These are phyloP conservation scores for Nothobranchius kuhntae DNA, from an alignment of 2,113 vertebrate species.

Conservation along the genomic window DNA sequence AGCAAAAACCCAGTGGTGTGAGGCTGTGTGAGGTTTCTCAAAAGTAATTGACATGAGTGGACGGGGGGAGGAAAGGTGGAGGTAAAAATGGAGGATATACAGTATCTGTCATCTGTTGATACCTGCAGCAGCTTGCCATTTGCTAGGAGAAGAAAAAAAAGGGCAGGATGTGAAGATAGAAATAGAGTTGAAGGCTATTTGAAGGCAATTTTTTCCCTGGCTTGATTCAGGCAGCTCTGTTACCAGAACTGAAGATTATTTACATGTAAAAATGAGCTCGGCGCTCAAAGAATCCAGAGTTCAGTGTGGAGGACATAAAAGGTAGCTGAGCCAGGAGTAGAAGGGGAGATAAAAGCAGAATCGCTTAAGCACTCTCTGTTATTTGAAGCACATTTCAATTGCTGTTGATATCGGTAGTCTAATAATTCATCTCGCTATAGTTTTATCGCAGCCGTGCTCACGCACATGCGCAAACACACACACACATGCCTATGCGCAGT, in stretches of 20 bases:
- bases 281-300: slow-evolving; percentile 70
- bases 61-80: slow-evolving; percentile 36
- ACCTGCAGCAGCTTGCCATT: slow-evolving; percentile 58
- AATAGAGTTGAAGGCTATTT: slow-evolving; percentile 52
- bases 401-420: slow-evolving; percentile 64
- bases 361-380: slow-evolving; percentile 70
- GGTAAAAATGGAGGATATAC: slow-evolving; percentile 60
- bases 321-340: slow-evolving; percentile 62
- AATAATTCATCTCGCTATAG: slow-evolving; percentile 63
- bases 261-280: slow-evolving; percentile 73
- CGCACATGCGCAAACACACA: slow-evolving; percentile 11
- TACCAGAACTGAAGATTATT: slow-evolving; percentile 60
- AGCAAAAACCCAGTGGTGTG: slow-evolving; percentile 59
- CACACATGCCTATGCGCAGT: slow-evolving; percentile 21
- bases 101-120: slow-evolving; percentile 77
- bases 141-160: slow-evolving; percentile 48
- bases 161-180: slow-evolving; percentile 54
- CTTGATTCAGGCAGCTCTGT: slow-evolving; percentile 45
- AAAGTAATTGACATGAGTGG: slow-evolving; percentile 73
- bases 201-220: slow-evolving; percentile 52
- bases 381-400: slow-evolving; percentile 70
- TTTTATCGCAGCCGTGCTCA: slow-evolving; percentile 38
- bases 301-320: slow-evolving; percentile 66
- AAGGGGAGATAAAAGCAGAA: slow-evolving; percentile 67
- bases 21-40: slow-evolving; percentile 76